Percentiles rank a stretch among this genome's conserved stretches.
Evolutionary conservation across 2,113 vertebrate species (phyloP).

Genomic region (Leptobrachium leishanense): DNA sequence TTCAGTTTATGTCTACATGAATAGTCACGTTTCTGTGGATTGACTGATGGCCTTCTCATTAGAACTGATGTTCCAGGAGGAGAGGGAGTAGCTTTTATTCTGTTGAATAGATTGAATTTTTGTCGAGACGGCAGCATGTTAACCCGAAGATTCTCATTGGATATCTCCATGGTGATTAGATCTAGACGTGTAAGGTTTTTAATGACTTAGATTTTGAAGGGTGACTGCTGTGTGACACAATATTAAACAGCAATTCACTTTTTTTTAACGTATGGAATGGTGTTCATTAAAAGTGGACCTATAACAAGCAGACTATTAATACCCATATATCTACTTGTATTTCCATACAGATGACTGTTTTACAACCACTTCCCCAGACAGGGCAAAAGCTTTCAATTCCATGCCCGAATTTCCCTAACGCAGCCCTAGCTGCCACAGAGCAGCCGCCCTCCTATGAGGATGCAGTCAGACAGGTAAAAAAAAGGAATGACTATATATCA

Average conservation of each 20-base stretch:
- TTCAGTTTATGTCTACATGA: too few relatives aligned
- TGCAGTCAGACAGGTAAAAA: slow-evolving; percentile 90
- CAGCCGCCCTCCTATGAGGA: slow-evolving; percentile 93
- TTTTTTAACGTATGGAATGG: too few relatives aligned
- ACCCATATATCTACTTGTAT: slow-evolving; percentile 56
- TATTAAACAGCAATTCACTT: too few relatives aligned
- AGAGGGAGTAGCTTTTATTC: background rate
- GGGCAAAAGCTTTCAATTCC: slow-evolving; percentile 82
- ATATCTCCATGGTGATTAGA: slow-evolving; percentile 7
- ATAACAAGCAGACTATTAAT: slow-evolving; percentile 4
- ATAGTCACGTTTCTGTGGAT: too few relatives aligned
- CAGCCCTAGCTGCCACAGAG: slow-evolving; percentile 77
- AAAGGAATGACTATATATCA: slow-evolving; percentile 25
- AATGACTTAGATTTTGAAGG: background rate
- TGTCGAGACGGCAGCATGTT: background rate
- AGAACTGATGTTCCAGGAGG: background rate
- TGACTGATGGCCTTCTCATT: too few relatives aligned
- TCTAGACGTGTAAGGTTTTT: background rate
- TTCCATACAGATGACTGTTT: slow-evolving; percentile 78
- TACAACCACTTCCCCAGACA: slow-evolving; percentile 76
- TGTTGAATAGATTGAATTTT: background rate
- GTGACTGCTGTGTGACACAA: background rate
- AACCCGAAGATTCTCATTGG: background rate
- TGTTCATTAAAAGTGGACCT: background rate
- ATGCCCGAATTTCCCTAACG: slow-evolving; percentile 81